Evolutionary conservation across 2,888 invertebrate species (phyloP), one percentile per base, ranked within the genome.

Genomic region (Aspidiotus destructor): DNA sequence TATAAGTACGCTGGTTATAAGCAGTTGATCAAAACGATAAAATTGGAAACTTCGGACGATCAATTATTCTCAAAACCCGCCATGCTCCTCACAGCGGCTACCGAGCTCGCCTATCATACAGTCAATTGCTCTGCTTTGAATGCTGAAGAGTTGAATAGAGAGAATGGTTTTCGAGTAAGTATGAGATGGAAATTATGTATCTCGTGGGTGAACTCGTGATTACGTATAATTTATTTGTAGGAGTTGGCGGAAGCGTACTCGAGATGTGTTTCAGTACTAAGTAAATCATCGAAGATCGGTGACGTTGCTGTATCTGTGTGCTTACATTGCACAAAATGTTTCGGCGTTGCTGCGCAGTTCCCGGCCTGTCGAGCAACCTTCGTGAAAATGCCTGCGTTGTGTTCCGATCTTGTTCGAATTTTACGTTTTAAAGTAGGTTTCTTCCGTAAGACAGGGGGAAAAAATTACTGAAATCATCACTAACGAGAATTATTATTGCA

Each of bases 1-100:
- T 99, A 97, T 80, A 99, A 99, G 78, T 99, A 99, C 80, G 95
- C 99, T 69, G 99, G 99, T 11, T 99, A 99, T 81, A 94, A 95
- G 0, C 95, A 95, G 80, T 82, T 99, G 28, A 90, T 99, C 64
- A 90, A 93, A 78, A 98, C 98, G 3, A 95, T 99, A 72, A 85
- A 88, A 72, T 79, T 96, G 77, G 98, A 99, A 79, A 92, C 95
- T 0, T 87, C 86, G 67, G 98, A 97, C 75, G 94, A 95, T 70
- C 85, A 88, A 73, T 80, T 99, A 73, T 99, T 99, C 80, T 89
- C 89, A 5, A 92, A 92, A 78, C 83, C 84, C 71, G 84, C 84
- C 0, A 89, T 89, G 41, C 78, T 99, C 53, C 79, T 99, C 72
- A 87, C 92, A 0, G 92, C 96, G 16, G 95, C 98, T 6, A 89